Evolutionary conservation across 2,888 invertebrate genomes (phyloP), one percentile per base, ranked within the genome.

Genomic region (Lasioglossum morio): DNA sequence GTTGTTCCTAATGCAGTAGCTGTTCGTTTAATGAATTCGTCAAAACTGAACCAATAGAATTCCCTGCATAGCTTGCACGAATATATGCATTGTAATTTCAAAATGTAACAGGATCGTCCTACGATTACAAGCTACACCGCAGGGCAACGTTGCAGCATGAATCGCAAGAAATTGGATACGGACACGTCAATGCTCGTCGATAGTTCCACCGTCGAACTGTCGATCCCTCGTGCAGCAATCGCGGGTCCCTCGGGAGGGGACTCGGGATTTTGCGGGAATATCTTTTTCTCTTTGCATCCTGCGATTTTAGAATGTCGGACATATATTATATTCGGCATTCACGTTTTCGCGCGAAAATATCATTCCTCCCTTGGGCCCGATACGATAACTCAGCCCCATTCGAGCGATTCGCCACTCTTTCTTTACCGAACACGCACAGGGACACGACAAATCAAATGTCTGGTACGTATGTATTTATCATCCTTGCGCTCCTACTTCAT

Each of bases 241-340:
- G 81, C 72, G 37, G 66, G 73, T 83, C 87, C 91, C 89, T 34
- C 12, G 89, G 83, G 87, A 81, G 43, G 82, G 66, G 66, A 74
- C 79, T 75, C 83, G 63, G 81, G 90, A 89, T 91, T 91, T 84
- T 80, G 79, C 34, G 77, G 75, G 74, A 78, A 86, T 84, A 84
- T 78, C 84, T 82, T 87, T 88, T 82, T 84, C 86, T 80, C 86
- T 60, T 81, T 69, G 84, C 80, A 69, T 88, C 73, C 77, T 46
- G 84, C 82, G 90, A 90, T 90, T 91, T 90, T 90, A 80, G 82
- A 80, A 53, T 81, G 75, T 72, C 80, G 74, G 81, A 87, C 85
- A 90, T 90, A 84, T 84, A 90, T 90, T 91, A 91, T 81, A 87
- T 83, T 86, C 89, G 90, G 89, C 89, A 80, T 91, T 86, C 91